Base-by-base conservation (phyloP, 37 sponge, comb jelly and placozoan genomes). In the Petrosia ficiformis region DNA sequence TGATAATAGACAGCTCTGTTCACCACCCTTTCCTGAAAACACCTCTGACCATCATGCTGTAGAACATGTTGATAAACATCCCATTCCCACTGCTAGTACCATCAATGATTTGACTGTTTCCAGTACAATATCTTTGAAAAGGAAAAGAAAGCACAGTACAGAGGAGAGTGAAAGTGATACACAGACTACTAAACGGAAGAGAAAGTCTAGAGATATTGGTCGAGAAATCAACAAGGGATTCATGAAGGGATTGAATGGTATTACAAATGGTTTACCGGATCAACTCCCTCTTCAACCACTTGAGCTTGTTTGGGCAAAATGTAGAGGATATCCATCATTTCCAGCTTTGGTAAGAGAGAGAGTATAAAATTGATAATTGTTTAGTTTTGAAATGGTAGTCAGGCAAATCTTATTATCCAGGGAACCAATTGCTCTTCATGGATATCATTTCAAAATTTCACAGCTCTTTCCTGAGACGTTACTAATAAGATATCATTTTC, bases 231-330 rank as follows among this genome's bases (percentile, higher is more conserved):
- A 8, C 14, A 19, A 8, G 14, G 14, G 54, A 19, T 48, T 14
- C 54, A 19, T 52, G 3, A 44, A 71, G 48, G 25, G 72, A 31
- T 42, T 71, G 48, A 71, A 42, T 11, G 52, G 52, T 21, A 29
- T 42, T n/a, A 41, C 44, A 25, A 71, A 29, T 26, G 37, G 44
- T 71, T 4, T 41, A 39, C n/a, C n/a, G n/a, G n/a, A n/a, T n/a
- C 31, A 37, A 52, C 40, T 4, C 11, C 14, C 26, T 16, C 72
- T 65, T 5, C 48, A 58, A 52, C 77, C 77, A 10, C 68, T 76
- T 66, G 92, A 95, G 35, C 70, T 98, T 3, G 99, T 98, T 10
- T 98, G 99, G 99, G 99, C 99, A 0, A 98, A 98, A 71, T 98
- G 97, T 79, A 71, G 86, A 0, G 99, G 99, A 29, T 98, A 93